Evolutionary conservation across 2,888 invertebrate species (phyloP), one percentile per base, ranked within the genome.

Genomic region (Darwinula stevensoni): DNA sequence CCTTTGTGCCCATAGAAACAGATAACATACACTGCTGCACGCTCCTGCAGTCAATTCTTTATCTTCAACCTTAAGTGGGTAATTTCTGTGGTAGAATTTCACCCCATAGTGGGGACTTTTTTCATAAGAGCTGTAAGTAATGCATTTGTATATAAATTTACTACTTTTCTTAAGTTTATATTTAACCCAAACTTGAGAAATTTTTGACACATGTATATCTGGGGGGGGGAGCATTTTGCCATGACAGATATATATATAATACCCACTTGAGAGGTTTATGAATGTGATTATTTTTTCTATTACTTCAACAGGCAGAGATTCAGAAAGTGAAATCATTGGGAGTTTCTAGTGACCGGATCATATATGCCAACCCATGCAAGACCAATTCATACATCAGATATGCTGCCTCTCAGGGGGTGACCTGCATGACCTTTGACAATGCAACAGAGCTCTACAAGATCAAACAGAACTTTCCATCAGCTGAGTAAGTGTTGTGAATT

Each of bases 311-410:
- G 64, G 52, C 55, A 36, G 91, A 91, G 56, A 78, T 94, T 38
- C 68, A 72, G 45, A 71, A 74, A 45, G 65, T 82, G 42, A 49
- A 76, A 39, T 59, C 59, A 11, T 50, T 76, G 38, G 76, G 76
- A 17, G 71, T 80, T 3, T 54, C 61, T 27, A 61, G 75, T 1
- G 59, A 63, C 45, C 68, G 74, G 42, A 84, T 91, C 39, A 78
- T 91, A 46, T 91, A 80, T 54, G 88, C 91, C 37, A 86, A 91
- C 57, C 86, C 88, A 1, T 82, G 84, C 42, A 91, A 88, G 54
- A 76, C 78, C 43, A 65, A 68, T 30, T 80, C 80, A 30, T 84
- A 84, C 54, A 67, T 91, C 47, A 66, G 69, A 30, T 69, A 73
- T 55, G 78, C 88, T 31, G 62, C 65, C 14, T 59, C 65, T 31